These are phyloP conservation scores for Mesitornis unicolor DNA, from an alignment of 2,113 vertebrate genomes.

Conservation along the genomic window DNA sequence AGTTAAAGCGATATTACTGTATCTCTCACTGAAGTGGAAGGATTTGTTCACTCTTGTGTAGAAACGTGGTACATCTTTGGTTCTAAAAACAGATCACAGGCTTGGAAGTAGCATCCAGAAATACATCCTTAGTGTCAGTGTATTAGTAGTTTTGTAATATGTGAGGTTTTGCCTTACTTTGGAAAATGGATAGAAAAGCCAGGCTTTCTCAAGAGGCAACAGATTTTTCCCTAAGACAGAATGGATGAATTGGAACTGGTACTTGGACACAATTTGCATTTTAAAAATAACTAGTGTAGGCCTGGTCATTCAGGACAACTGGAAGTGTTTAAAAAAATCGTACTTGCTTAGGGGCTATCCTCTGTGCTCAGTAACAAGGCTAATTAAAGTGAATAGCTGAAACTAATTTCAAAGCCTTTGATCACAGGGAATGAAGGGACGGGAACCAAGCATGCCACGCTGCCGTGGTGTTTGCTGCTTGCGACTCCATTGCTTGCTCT, in stretches of 20 bases:
- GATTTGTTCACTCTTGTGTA: not conserved
- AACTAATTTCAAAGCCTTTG: not conserved
- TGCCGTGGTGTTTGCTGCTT: fast-evolving
- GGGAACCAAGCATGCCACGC: fast-evolving
- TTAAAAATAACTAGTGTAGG: not conserved
- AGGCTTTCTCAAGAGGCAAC: not conserved
- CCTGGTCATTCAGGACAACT: not conserved
- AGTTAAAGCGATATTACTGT: not conserved
- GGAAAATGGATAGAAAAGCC: not conserved
- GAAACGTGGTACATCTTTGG: not conserved
- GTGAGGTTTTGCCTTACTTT: not conserved
- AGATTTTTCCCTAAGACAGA: not conserved
- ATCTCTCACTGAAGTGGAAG: not conserved
- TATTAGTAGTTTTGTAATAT: not conserved
- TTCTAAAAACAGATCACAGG: not conserved
- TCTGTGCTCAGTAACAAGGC: not conserved
- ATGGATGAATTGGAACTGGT: fast-evolving
- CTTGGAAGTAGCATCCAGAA: not conserved
- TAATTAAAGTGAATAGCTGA: not conserved
- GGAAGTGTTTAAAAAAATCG: not conserved
- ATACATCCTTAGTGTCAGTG: not conserved
- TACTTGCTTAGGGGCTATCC: not conserved
- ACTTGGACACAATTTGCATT: not conserved
- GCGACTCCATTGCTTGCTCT: fast-evolving
- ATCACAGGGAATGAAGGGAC: fast-evolving